phyloP scores from a whole-genome alignment of 2,113 vertebrate genomes.

The Turnix velox region DNA sequence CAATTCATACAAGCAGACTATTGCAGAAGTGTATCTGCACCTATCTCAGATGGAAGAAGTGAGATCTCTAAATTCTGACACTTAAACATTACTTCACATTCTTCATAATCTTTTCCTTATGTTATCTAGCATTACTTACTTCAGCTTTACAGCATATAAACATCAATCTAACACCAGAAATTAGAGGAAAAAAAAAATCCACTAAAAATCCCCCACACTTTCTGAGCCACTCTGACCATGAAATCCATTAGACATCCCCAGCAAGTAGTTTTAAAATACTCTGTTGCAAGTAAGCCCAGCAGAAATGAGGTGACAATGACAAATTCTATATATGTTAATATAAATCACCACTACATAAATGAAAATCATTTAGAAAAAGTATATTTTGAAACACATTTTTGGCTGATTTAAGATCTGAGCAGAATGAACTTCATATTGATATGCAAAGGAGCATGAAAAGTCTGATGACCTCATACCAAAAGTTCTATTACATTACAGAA shows the following conservation, averaged over 20 bases:
- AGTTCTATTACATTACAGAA: not conserved
- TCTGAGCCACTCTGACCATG: not conserved
- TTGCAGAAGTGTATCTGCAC: not conserved
- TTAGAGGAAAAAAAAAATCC: not conserved
- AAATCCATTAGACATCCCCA: not conserved
- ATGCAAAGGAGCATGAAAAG: not conserved
- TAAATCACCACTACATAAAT: not conserved
- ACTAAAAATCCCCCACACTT: not conserved
- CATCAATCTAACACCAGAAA: not conserved
- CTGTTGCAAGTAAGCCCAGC: not conserved
- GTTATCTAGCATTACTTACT: not conserved
- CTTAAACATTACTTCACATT: not conserved
- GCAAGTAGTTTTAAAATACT: not conserved
- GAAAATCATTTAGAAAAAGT: not conserved
- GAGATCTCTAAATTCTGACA: not conserved
- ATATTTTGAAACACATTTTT: not conserved
- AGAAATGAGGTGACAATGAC: slow-evolving; percentile 13
- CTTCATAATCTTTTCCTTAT: not conserved
- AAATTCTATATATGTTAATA: not conserved
- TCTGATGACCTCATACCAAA: not conserved
- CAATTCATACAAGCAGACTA: not conserved
- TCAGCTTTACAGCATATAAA: not conserved
- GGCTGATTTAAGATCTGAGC: not conserved
- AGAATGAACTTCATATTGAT: not conserved
- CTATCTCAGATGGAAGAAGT: not conserved